These are phyloP conservation scores for Conopomorpha cramerella DNA, from an alignment of 1,140 invertebrate species.

Conservation along the genomic window DNA sequence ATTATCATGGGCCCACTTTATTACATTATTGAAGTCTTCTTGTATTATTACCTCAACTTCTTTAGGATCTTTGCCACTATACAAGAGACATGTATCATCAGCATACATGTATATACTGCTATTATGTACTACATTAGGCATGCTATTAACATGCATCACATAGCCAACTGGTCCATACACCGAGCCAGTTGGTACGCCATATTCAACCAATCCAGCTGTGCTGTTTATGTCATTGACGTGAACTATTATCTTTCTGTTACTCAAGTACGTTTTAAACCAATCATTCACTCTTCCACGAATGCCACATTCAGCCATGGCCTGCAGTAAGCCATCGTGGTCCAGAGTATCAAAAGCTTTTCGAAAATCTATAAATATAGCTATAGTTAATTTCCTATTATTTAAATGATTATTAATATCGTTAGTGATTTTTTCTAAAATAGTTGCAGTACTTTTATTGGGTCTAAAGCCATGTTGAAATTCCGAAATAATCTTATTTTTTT, in stretches of 20 bases:
- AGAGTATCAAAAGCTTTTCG: not conserved
- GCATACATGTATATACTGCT: not conserved
- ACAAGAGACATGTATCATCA: not conserved
- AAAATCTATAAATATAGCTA: not conserved
- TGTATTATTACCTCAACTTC: not conserved
- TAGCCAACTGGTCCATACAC: not conserved
- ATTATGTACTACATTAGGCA: not conserved
- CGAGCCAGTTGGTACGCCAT: not conserved
- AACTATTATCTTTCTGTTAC: not conserved
- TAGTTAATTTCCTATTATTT: not conserved
- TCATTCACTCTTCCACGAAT: not conserved
- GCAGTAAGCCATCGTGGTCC: not conserved
- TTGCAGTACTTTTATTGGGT: not conserved
- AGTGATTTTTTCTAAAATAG: not conserved
- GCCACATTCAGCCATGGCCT: not conserved
- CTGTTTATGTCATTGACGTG: not conserved
- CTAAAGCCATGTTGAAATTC: not conserved
- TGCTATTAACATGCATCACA: not conserved
- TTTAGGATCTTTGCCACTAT: not conserved
- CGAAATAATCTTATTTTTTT: not conserved
- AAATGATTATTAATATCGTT: not conserved
- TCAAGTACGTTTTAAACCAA: not conserved
- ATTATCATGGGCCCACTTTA: not conserved
- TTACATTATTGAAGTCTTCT: not conserved
- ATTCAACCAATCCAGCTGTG: not conserved